Percentiles rank a stretch among this genome's conserved stretches.
Evolutionary conservation across 2,888 invertebrate species (phyloP).

Genomic region (Geophilus truncorum): DNA sequence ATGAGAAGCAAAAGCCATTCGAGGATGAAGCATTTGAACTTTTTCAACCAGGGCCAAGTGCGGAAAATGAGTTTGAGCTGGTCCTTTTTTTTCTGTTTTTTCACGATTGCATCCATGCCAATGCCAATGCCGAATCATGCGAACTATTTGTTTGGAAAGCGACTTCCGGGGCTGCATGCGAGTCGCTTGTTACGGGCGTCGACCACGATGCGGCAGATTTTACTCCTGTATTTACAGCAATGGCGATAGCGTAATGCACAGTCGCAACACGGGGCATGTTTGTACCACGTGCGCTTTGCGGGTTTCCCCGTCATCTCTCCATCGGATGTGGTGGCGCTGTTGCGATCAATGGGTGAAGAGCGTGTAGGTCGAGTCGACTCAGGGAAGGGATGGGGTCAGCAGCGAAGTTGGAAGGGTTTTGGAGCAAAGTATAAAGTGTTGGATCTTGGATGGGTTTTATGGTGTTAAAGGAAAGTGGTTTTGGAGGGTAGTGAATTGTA

Average conservation of each 20-base stretch:
- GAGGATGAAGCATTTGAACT: slow-evolving; percentile 35
- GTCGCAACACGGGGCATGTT: not conserved
- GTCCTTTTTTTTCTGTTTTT: slow-evolving; percentile 34
- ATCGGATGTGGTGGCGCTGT: not conserved
- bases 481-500: too few relatives aligned
- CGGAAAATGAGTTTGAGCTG: slow-evolving; percentile 30
- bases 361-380: not conserved
- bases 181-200: not conserved
- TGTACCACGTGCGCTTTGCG: not conserved
- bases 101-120: slow-evolving; percentile 34
- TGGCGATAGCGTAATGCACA: not conserved
- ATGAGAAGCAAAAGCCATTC: slow-evolving; percentile 35
- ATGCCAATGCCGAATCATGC: not conserved
- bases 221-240: not conserved
- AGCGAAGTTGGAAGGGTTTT: not conserved
- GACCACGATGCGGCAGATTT: not conserved
- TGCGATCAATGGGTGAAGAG: not conserved
- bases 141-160: not conserved
- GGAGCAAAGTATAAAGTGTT: too few relatives aligned
- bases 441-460: too few relatives aligned
- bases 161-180: not conserved
- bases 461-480: too few relatives aligned
- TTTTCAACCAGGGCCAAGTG: slow-evolving; percentile 35
- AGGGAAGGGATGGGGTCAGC: not conserved
- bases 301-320: not conserved